These are phyloP conservation scores for Gobio gobio DNA, from an alignment of 2,113 vertebrate genomes.

Conservation along the genomic window DNA sequence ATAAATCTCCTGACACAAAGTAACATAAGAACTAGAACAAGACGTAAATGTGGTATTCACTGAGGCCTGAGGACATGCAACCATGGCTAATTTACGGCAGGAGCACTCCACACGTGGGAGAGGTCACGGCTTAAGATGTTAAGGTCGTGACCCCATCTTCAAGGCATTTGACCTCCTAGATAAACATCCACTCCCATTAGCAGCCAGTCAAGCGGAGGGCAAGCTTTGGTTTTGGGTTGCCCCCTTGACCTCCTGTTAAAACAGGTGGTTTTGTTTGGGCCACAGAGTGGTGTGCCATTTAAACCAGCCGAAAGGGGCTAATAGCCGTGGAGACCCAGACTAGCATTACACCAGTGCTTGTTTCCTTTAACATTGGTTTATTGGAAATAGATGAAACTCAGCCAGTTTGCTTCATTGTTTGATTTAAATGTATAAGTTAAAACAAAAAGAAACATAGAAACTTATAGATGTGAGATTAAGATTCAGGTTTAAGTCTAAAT, in stretches of 20 bases:
- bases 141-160: conserved; percentile 88
- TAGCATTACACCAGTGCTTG: background rate
- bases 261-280: conserved; percentile 72
- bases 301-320: conserved; percentile 39
- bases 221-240: conserved; percentile 81
- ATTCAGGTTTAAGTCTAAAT: background rate
- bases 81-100: conserved; percentile 86
- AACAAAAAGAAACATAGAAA: background rate
- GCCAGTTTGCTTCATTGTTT: background rate
- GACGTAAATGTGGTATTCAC: background rate
- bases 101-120: conserved; percentile 85
- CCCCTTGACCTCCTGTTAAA: conserved; percentile 81
- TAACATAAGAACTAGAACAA: background rate
- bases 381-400: background rate
- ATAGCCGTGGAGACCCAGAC: conserved; percentile 20
- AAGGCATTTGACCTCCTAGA: conserved; percentile 93
- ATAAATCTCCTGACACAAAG: background rate
- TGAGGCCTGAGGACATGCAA: conserved; percentile 76
- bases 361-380: conserved; percentile 30
- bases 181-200: conserved; percentile 94
- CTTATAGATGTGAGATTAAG: background rate
- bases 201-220: conserved; percentile 87
- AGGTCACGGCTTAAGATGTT: conserved; percentile 91
- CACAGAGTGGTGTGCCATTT: conserved; percentile 14
- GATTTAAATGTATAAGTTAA: background rate